Evolutionary conservation across 2,888 invertebrate species (phyloP).

Genomic region (Latrodectus elegans): DNA sequence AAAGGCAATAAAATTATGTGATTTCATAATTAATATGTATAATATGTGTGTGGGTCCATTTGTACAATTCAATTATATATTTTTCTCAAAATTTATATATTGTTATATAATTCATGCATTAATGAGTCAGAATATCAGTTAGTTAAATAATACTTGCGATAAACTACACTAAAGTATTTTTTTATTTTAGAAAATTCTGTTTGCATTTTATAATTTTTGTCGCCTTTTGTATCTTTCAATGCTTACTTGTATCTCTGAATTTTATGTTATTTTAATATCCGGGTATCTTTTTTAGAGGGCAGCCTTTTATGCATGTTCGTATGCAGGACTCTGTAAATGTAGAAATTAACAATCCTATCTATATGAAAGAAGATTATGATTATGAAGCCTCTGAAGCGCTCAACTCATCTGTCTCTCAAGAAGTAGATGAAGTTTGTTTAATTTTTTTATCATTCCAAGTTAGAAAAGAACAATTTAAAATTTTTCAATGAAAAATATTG

Average conservation of each 20-base stretch:
- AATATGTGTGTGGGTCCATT: too few species aligned
- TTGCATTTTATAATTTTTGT: not conserved
- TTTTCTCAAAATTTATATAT: too few species aligned
- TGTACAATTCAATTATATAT: too few species aligned
- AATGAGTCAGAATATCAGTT: too few species aligned
- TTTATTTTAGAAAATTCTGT: not conserved
- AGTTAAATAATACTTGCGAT: too few species aligned
- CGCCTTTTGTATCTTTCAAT: not conserved
- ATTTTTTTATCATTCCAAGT: not conserved
- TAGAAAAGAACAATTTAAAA: not conserved
- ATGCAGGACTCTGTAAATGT: constrained; percentile 84
- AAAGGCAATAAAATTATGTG: too few species aligned
- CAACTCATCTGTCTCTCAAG: constrained; percentile 78
- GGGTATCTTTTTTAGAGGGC: constrained; percentile 76
- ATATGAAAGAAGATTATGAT: constrained; percentile 82
- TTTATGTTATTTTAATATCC: not conserved
- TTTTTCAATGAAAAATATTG: too few species aligned
- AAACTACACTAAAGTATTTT: too few species aligned
- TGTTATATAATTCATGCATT: too few species aligned
- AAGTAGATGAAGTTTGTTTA: constrained; percentile 79
- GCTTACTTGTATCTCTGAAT: not conserved
- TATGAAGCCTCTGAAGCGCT: constrained; percentile 76
- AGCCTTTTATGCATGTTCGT: constrained; percentile 85
- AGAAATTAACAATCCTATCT: constrained; percentile 90
- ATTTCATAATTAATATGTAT: too few species aligned